Evolutionary conservation across 2,113 vertebrate genomes (phyloP).

Genomic region (Megaceryle torquata): DNA sequence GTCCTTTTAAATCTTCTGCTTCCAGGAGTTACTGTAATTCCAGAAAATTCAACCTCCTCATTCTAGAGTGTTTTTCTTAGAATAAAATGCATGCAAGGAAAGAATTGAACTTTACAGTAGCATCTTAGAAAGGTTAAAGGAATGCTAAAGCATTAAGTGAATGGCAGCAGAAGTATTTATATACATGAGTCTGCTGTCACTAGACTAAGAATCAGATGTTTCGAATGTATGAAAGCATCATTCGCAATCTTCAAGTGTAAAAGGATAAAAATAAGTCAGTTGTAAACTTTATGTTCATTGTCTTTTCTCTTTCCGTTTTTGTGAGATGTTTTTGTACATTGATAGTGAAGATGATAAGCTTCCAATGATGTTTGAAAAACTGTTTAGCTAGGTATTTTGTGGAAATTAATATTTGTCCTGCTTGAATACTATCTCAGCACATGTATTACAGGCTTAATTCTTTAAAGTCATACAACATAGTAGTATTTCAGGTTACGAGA

Average conservation of each 20-base stretch:
- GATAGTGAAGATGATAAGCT: background rate
- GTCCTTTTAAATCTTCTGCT: background rate
- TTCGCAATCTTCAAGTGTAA: background rate
- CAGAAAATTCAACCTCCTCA: background rate
- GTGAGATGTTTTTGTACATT: background rate
- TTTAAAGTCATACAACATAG: background rate
- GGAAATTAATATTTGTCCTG: background rate
- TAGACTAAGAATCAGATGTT: background rate
- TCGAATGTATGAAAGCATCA: background rate
- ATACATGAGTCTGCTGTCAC: background rate
- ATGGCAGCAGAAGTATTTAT: background rate
- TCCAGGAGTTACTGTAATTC: background rate
- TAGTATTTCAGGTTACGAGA: background rate
- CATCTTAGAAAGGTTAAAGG: slow-evolving; percentile 8
- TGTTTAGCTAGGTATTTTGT: background rate
- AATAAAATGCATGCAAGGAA: background rate
- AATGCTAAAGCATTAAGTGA: background rate
- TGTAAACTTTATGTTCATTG: background rate
- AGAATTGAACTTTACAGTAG: slow-evolving; percentile 23
- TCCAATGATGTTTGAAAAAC: background rate
- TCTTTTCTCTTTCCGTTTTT: background rate
- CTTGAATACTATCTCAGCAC: background rate
- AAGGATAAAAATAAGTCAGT: background rate
- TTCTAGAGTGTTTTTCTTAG: background rate
- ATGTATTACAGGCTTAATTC: background rate